phyloP scores from a whole-genome alignment of 2,113 vertebrate genomes.

The Phylloscopus trochilus region DNA sequence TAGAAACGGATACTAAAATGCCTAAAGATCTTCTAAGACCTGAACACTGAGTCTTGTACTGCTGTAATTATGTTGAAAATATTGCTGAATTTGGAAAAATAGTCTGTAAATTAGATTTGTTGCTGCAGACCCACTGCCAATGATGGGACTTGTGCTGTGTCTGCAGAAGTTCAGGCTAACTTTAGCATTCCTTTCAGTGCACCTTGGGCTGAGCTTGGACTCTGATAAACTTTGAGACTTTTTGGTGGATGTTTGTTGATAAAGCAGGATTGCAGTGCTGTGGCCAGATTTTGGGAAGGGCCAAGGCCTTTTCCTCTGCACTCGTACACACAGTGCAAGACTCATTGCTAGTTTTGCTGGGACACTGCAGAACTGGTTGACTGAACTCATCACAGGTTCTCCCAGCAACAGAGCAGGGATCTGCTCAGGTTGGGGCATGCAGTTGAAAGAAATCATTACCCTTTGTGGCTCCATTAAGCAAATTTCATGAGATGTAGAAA shows the following conservation, averaged over 20 bases:
- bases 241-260: background rate
- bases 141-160: background rate
- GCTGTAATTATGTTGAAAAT: slow-evolving; percentile 29
- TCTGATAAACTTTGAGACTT: background rate
- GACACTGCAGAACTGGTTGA: background rate
- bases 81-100: slow-evolving; percentile 30
- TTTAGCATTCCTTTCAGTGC: background rate
- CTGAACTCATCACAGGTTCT: background rate
- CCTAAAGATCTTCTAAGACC: background rate
- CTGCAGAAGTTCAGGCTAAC: background rate
- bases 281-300: background rate
- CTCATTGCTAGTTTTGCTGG: background rate
- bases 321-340: background rate
- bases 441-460: background rate
- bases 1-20: background rate
- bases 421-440: background rate
- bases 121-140: background rate
- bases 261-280: background rate
- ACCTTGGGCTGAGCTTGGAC: background rate
- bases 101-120: slow-evolving; percentile 28
- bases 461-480: background rate
- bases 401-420: background rate
- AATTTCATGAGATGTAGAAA: background rate
- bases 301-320: background rate
- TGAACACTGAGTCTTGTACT: background rate